Conservation (phyloP, 2,888 invertebrate species). For the Drosophila cracens region DNA sequence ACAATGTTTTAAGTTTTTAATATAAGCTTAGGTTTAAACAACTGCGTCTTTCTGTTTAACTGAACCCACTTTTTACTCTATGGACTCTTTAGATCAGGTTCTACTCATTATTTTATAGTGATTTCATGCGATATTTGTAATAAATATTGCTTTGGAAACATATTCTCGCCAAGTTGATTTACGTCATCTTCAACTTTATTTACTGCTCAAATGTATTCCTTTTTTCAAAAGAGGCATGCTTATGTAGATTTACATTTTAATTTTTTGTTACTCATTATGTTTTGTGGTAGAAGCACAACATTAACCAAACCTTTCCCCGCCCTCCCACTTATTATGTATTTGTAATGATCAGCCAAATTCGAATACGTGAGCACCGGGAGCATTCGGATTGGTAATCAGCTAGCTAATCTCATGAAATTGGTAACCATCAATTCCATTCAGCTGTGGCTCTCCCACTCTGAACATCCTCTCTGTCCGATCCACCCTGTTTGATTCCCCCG, state of each 20-base stretch:
- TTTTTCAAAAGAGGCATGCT: neutral
- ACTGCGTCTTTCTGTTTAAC: neutral
- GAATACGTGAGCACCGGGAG: constrained; percentile 38
- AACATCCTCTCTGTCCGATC: neutral
- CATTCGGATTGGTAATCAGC: constrained; percentile 31
- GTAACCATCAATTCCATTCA: constrained; percentile 27
- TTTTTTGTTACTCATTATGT: neutral
- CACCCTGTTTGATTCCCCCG: constrained; percentile 3
- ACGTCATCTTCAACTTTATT: neutral
- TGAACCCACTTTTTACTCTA: neutral
- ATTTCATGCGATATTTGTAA: neutral
- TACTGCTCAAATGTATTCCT: neutral
- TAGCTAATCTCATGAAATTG: constrained; percentile 30
- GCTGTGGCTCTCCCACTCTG: constrained; percentile 5
- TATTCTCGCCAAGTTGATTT: neutral
- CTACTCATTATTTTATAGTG: neutral
- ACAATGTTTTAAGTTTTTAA: neutral
- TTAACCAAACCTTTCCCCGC: neutral
- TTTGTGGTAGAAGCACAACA: constrained; percentile 2
- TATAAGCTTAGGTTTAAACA: neutral
- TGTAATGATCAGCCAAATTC: constrained; percentile 27
- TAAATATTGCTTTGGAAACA: neutral
- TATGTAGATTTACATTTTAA: neutral
- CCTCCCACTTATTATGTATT: neutral
- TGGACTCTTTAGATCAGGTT: neutral